Evolutionary conservation across 2,888 invertebrate species (phyloP), one percentile per base, ranked within the genome.

Genomic region (Zaprionus lineosus): DNA sequence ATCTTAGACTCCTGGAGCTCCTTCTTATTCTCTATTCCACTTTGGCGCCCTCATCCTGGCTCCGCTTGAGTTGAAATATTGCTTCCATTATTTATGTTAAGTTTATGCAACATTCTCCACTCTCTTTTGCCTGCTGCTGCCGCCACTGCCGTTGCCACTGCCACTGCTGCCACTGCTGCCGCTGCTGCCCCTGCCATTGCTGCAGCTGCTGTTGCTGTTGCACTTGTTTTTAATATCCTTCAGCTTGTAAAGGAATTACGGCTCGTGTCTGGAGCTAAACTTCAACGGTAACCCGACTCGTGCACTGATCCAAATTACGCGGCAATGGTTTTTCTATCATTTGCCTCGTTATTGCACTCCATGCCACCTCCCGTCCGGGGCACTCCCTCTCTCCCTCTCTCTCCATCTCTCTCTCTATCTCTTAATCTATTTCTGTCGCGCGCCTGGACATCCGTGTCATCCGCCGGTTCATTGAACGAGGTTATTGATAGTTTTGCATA

Each of bases 171-270:
- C 19, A 14, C 26, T 5, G 29, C 18, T 21, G 46, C 21, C 47
- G 66, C 47, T 28, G 53, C 46, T 40, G 24, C 28, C 19, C 39
- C 29, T 37, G 68, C 12, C 4, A 1, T n/a, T 29, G 14, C 26
- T 21, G 16, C 18, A 31, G 43, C 41, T 51, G 56, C 48, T 51
- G 53, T 47, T 48, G 26, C 39, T 36, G 57, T 46, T 65, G 84
- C 74, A 60, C 84, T 85, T 79, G 86, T 85, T 85, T 85, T 79
- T 85, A 83, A 85, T 85, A 79, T 85, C 83, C 78, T 71, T 79
- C 68, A 75, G 79, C 84, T 83, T 83, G 86, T 71, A 68, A 64
- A 74, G 79, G 68, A 61, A 85, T 79, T 85, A 79, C 65, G 72
- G 39, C 72, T 53, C 34, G n/a, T 66, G 56, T 26, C 28, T 48